Percentiles rank a stretch among this genome's conserved stretches.
Conservation (phyloP, 92 coral and sea anemone genomes). For the Paramuricea clavata region DNA sequence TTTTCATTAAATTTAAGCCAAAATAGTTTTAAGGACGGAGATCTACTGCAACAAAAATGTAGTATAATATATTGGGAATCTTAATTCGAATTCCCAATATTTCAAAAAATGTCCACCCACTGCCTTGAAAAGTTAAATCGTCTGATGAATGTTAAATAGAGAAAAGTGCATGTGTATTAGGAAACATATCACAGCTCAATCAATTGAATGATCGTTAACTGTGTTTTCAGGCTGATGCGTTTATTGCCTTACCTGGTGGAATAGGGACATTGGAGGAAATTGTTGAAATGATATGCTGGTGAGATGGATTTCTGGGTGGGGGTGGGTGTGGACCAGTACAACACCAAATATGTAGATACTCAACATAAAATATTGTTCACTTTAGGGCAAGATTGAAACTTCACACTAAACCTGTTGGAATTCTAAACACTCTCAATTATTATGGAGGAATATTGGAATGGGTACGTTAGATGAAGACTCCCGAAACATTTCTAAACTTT, state of each 20-base stretch:
- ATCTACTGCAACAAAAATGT: no score
- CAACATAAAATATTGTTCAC: background rate
- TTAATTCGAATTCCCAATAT: no score
- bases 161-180: background rate
- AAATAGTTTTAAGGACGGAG: no score
- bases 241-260: constrained; percentile 95
- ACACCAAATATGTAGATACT: no score
- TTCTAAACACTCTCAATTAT: constrained; percentile 78
- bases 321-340: no score
- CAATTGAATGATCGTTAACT: background rate
- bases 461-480: constrained; percentile 59
- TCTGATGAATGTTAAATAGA: background rate
- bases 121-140: background rate
- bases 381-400: constrained; percentile 80
- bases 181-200: background rate
- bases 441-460: constrained; percentile 80
- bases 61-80: no score
- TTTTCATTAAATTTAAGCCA: no score
- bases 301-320: no score
- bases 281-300: constrained; percentile 95
- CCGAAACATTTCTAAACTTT: no score
- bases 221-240: constrained; percentile 83
- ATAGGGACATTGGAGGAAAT: constrained; percentile 91
- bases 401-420: constrained; percentile 88
- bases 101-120: no score